These are phyloP conservation scores for Zaprionus gabonicus DNA, from an alignment of 1,140 invertebrate species.

Conservation along the genomic window DNA sequence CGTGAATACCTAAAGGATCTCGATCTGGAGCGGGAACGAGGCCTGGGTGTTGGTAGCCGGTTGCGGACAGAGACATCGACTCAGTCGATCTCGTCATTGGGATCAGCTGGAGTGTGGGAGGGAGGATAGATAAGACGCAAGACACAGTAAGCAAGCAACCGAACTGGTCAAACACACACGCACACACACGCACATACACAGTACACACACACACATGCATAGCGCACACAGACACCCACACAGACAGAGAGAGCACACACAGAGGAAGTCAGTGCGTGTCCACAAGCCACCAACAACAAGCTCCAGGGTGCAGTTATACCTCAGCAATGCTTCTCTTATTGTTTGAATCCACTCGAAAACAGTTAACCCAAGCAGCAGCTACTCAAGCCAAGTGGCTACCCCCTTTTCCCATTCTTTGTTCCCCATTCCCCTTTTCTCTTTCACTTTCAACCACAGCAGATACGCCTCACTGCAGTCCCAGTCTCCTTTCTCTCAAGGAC, in stretches of 20 bases:
- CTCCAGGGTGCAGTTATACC: no score
- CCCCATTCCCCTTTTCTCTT: not conserved
- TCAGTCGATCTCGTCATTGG: slow-evolving; percentile 33
- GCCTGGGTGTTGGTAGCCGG: slow-evolving; percentile 21
- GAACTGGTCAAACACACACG: slow-evolving; percentile 12
- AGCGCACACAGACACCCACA: not conserved
- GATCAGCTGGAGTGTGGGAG: slow-evolving; percentile 24
- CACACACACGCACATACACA: not conserved
- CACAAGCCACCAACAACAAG: no score
- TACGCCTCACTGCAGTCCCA: not conserved
- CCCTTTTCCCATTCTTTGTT: not conserved
- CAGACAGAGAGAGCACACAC: not conserved
- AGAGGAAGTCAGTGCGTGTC: no score
- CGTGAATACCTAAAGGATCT: not conserved
- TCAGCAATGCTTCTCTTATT: not conserved
- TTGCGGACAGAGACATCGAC: slow-evolving; percentile 25
- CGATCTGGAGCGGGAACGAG: not conserved
- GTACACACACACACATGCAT: not conserved
- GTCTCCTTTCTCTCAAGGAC: not conserved
- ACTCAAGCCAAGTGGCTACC: not conserved
- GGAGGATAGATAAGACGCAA: slow-evolving; percentile 50
- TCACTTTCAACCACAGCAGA: not conserved
- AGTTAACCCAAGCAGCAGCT: no score
- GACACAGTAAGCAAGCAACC: slow-evolving; percentile 37
- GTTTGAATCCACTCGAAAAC: no score